Base-by-base conservation (phyloP, 2,888 invertebrate species). In the Cosmorhoe ocellata region DNA sequence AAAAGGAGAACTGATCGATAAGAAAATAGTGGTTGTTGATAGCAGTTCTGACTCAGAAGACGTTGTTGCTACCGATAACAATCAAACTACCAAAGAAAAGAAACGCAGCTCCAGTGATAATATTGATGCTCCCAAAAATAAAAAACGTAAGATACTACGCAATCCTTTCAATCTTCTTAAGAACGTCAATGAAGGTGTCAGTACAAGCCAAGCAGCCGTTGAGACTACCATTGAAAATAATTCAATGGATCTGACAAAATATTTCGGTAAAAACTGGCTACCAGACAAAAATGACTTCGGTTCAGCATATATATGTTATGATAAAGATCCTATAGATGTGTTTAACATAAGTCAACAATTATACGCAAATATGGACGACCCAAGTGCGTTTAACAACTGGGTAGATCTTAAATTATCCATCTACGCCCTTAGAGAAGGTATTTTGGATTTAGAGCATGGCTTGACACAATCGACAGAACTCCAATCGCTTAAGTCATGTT, bases 21-120 rank as follows among this genome's bases (percentile, higher is more conserved):
- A 67, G 36, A 75, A 67, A 22, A 67, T 69, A 27, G 78, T 88
- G 10, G 71, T 68, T 10, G 60, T 87, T 0, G 83, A 81, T 47
- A 74, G 79, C 7, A 80, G 84, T 53, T 84, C 84, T 8, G 85
- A 85, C 56, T 76, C 81, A 0, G 87, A 87, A 46, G 65, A 74
- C n/a, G 52, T 51, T 1, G 31, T 50, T 10, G 13, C 36, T 0
- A 45, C 53, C 3, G 22, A 50, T 4, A 24, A 4, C 18, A 18
- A 12, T 9, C 12, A 11, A 32, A 76, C 5, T 62, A 74, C 40
- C 70, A 79, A 57, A 44, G 36, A n/a, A 55, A 64, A 10, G 56
- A 63, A 54, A 45, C 58, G 2, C 46, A 13, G 48, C 2, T 32
- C 37, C 0, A 12, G n/a, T 13, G 22, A 28, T n/a, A 6, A 33